phyloP scores from a whole-genome alignment of 2,888 invertebrate genomes.

The Actias luna region DNA sequence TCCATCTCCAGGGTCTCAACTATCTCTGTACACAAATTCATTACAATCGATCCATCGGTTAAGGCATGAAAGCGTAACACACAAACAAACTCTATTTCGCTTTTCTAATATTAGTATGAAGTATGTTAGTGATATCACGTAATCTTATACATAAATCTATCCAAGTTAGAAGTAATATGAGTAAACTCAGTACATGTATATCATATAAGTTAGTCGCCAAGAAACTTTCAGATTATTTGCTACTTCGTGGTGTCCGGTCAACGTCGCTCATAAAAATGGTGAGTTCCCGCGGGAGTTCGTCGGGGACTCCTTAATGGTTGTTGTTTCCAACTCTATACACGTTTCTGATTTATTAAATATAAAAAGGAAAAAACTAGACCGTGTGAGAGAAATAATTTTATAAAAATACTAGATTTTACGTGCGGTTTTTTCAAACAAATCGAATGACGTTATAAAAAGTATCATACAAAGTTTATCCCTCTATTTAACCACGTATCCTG shows the following conservation, averaged over 20 bases:
- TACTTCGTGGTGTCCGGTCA: not conserved
- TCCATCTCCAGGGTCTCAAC: too few species aligned
- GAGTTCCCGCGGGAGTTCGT: not conserved
- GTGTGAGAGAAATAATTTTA: not conserved
- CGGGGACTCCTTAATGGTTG: not conserved
- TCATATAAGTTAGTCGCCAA: not conserved
- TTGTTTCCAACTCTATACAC: not conserved
- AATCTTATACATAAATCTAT: not conserved
- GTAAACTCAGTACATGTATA: not conserved
- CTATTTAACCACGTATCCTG: too few species aligned
- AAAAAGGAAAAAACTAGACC: not conserved
- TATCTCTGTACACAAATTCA: too few species aligned
- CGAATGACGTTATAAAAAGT: too few species aligned
- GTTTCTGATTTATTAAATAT: not conserved
- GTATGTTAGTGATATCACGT: too few species aligned
- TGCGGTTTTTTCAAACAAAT: too few species aligned
- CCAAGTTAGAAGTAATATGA: not conserved
- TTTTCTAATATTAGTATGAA: too few species aligned
- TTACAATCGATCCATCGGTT: too few species aligned
- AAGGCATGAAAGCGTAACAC: too few species aligned
- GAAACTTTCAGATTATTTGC: not conserved
- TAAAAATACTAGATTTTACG: too few species aligned
- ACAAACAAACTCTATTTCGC: too few species aligned
- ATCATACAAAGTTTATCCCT: too few species aligned
- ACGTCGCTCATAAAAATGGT: not conserved